Conservation (phyloP, 1,140 invertebrate species). For the Papilio aristodemus region DNA sequence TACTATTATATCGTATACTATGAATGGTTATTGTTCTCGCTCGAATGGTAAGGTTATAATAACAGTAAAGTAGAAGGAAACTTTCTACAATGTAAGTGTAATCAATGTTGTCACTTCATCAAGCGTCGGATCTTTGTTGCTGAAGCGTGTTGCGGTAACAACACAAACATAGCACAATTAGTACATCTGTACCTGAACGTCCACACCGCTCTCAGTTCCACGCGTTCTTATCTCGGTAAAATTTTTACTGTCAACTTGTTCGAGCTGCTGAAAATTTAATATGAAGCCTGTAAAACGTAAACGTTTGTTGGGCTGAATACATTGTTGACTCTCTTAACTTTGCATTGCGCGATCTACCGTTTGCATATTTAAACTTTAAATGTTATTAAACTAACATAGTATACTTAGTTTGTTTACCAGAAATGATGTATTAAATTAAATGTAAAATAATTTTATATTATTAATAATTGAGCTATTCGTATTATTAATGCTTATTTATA, state of each 20-base stretch:
- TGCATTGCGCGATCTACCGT: slow-evolving; percentile 26
- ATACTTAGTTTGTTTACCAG: not conserved
- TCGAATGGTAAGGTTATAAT: not conserved
- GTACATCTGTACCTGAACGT: slow-evolving; percentile 11
- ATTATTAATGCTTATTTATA: no score
- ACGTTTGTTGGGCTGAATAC: slow-evolving; percentile 41
- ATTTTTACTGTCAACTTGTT: slow-evolving; percentile 47
- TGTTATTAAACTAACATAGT: slow-evolving; percentile 19
- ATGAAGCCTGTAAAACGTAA: slow-evolving; percentile 37
- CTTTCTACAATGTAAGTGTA: slow-evolving; percentile 20
- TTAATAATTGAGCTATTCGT: no score
- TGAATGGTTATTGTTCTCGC: not conserved
- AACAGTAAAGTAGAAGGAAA: not conserved
- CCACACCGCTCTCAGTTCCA: not conserved
- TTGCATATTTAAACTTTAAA: slow-evolving; percentile 24
- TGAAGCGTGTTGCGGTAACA: not conserved
- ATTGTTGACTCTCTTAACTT: slow-evolving; percentile 37
- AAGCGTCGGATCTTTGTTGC: slow-evolving; percentile 24
- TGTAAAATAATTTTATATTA: not conserved
- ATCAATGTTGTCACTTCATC: slow-evolving; percentile 18
- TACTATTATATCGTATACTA: no score
- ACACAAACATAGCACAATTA: slow-evolving; percentile 17
- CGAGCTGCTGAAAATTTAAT: slow-evolving; percentile 47
- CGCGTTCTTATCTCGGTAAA: slow-evolving; percentile 38
- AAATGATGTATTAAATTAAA: not conserved